Base-by-base conservation (phyloP, 1,140 invertebrate species). In the Drosophila lini region DNA sequence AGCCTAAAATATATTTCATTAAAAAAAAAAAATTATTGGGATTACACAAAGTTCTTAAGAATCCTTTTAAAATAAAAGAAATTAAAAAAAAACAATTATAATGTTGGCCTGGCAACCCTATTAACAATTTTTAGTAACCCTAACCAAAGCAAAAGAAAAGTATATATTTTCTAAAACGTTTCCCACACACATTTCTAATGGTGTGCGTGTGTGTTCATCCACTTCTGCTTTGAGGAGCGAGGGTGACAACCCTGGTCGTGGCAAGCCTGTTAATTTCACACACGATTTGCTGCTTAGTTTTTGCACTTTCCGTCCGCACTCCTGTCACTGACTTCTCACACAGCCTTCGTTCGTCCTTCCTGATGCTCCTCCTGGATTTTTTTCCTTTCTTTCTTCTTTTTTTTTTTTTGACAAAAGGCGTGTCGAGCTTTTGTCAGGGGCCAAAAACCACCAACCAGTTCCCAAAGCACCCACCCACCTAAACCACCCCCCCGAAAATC, bases 251-350 rank as follows among this genome's bases (percentile, higher is more conserved):
- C 10, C 42, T 60, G 56, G 48, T 22, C 34, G 53, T 38, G 40
- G 63, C 48, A 62, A 44, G 36, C 48, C 58, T 50, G 44, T 68
- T 78, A 77, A 78, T 78, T 69, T 77, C 40, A 78, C 63, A 77
- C 74, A 77, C 74, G 63, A 77, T 77, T 77, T 77, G 74, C 56
- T 77, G 74, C 63, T 48, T 60, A 76, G 71, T 61, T 76, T 60
- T 60, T 59, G 44, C 71, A 42, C 53, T 44, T 75, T 56, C 44
- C 44, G 28, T 74, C 44, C 44, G 40, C 40, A 67, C 53, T 76
- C 40, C 73, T 67, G 56, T 68, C 62, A 69, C 55, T 60, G 63
- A 68, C 74, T 76, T 56, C 36, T 75, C 45, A 47, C 48, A 59
- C 41, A 47, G 50, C 42, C 64, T 70, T 58, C 22, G 28, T 13